Conservation (phyloP, 2,113 vertebrate genomes). For the Todiramphus chloris region DNA sequence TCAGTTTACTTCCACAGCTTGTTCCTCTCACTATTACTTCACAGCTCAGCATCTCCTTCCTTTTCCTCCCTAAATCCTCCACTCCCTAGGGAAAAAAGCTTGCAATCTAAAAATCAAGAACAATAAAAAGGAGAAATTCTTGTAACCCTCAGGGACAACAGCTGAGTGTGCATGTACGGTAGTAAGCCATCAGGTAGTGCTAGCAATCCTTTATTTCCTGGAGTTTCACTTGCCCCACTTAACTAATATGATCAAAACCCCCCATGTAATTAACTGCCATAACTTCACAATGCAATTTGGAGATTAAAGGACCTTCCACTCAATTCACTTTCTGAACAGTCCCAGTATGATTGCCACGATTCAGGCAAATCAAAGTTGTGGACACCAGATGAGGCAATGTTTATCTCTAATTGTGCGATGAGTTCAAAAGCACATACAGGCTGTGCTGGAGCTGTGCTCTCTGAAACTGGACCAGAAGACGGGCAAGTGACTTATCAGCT, state of each 20-base stretch:
- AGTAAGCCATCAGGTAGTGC: background rate
- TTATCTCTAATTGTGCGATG: background rate
- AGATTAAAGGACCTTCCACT: background rate
- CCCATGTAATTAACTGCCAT: background rate
- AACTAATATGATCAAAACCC: background rate
- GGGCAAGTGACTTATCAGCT: background rate
- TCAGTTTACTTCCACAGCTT: slow-evolving; percentile 16
- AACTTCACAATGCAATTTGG: background rate
- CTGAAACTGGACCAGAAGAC: rapidly evolving
- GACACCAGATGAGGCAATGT: background rate
- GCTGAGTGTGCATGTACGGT: background rate
- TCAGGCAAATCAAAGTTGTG: background rate
- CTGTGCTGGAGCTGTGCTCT: background rate
- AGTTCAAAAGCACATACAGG: background rate
- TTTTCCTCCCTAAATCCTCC: background rate
- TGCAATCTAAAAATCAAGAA: background rate
- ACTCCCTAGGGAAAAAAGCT: background rate
- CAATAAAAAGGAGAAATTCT: background rate
- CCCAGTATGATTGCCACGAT: rapidly evolving
- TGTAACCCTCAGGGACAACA: background rate
- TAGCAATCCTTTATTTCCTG: background rate
- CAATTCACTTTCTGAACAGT: background rate
- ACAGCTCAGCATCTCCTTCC: background rate
- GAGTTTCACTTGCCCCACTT: background rate
- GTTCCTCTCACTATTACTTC: background rate